Evolutionary conservation across 2,797 vertebrate genomes (phyloP).

Genomic region (Falco rusticolus): DNA sequence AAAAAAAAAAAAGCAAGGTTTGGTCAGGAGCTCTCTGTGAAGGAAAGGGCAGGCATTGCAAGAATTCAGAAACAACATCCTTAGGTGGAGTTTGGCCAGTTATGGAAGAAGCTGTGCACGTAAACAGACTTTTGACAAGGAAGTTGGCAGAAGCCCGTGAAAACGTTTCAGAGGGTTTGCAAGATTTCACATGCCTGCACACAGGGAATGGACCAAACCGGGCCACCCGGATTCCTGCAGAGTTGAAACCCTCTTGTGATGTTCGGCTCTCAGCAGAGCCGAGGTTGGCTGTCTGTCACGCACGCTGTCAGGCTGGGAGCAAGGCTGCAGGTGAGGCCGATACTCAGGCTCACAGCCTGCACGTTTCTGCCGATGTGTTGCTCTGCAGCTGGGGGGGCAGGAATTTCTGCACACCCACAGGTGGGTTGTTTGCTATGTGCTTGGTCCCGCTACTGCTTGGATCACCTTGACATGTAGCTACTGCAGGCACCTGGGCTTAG

Average conservation of each 20-base stretch:
- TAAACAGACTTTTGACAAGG: neutral
- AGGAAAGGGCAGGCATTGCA: conserved; percentile 41
- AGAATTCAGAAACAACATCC: conserved; percentile 55
- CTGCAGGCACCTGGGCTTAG: neutral
- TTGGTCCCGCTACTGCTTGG: neutral
- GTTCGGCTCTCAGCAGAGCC: neutral
- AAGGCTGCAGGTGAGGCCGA: neutral
- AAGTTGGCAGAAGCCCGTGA: neutral
- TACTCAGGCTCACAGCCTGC: neutral
- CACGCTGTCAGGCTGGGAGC: neutral
- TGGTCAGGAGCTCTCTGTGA: neutral
- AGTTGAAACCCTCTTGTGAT: neutral
- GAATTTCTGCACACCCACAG: neutral
- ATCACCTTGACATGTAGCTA: neutral
- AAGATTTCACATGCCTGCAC: conserved; percentile 40
- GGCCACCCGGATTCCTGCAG: conserved; percentile 8
- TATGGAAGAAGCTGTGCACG: neutral
- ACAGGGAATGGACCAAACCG: neutral
- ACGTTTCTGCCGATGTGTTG: accelerated
- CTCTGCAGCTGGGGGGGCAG: neutral
- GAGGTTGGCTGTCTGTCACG: accelerated
- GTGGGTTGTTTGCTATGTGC: neutral
- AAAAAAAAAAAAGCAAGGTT: neutral
- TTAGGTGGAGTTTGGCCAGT: conserved; percentile 30
- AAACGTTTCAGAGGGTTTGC: neutral